Evolutionary conservation across 2,113 vertebrate genomes (phyloP), one percentile per base, ranked within the genome.

Genomic region (Reinhardtius hippoglossoides): DNA sequence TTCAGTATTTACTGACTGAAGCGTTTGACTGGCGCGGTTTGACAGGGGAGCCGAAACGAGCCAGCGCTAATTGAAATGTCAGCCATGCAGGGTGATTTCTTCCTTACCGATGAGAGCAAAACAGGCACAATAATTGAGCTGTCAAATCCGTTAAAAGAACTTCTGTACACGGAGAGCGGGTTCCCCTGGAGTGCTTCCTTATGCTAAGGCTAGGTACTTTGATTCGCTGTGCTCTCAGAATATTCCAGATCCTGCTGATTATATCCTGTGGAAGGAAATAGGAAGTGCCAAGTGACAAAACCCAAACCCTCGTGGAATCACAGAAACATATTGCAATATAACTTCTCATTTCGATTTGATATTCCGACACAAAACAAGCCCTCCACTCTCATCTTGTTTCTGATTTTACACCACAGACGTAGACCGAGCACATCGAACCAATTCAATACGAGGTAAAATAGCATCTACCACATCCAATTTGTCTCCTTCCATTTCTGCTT

Each of bases 41-140:
- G 74, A 85, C 82, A 88, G 76, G 24, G 42, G 64, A 68, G 74
- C 63, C 58, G 56, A 81, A 88, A 77, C 48, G 54, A 81, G 80
- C 63, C 67, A n/a, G 37, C 68, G 74, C 80, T 91, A 90, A 92
- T 92, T 89, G 88, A 91, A 90, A 91, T 85, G 90, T 93, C 92
- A 91, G 84, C 81, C 54, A 31, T 13, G 58, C 73, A 84, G 77
- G 70, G 57, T 26, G 40, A 85, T 87, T 89, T 87, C 83, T 78
- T 79, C 71, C 74, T 76, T 48, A 74, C 77, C 2, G 62, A 77
- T 48, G 9, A 84, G 88, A 83, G 75, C 78, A 79, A 91, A 90
- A 89, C 89, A 81, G 83, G 77, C 84, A 54, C 78, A 78, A 86
- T 93, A 92, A 92, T 92, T 92, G 87, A 88, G 78, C 80, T 89